Base-by-base conservation (phyloP, 2,888 invertebrate genomes). In the Andricus curvator region DNA sequence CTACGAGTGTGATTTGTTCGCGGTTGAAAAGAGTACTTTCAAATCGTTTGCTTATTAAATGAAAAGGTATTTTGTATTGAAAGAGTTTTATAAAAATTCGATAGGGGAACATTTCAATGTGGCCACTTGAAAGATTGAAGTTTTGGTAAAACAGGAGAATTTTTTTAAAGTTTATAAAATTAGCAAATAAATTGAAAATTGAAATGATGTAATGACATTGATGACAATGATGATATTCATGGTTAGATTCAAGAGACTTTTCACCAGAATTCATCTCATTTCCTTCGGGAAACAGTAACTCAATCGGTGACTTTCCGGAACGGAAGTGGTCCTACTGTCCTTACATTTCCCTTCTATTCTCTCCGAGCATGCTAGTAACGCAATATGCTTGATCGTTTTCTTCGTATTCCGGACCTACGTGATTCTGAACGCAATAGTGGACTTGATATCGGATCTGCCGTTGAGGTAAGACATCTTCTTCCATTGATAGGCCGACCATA, bases 291-390 rank as follows among this genome's bases (percentile, higher is more conserved):
- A 74, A 25, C 70, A 33, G 51, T 74, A 74, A 74, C 74, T 74
- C 74, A 74, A 56, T 74, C 74, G 56, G 37, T 74, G 33, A 51
- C 51, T 74, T 74, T 74, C 11, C 74, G 51, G 56, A 56, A 74
- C 74, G 74, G 74, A 74, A 74, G 74, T 74, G 51, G 74, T 74
- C 74, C 51, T 56, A 74, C 29, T 56, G 37, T 74, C 74, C 51
- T 51, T n/a, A 74, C 29, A 20, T 74, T 56, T 56, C 51, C 51
- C 51, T 74, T 74, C 74, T 74, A 74, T 25, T 70, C 25, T 70
- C 17, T 70, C 17, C 29, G 51, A n/a, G 67, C 41, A 33, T 48
- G 51, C 56, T 74, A 33, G 74, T 56, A 56, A 74, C n/a, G 51
- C 74, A 74, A 74, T 74, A 74, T 56, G 29, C n/a, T 25, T 25